These are phyloP conservation scores for Calidris pugnax DNA, from an alignment of 2,113 vertebrate genomes.

Conservation along the genomic window DNA sequence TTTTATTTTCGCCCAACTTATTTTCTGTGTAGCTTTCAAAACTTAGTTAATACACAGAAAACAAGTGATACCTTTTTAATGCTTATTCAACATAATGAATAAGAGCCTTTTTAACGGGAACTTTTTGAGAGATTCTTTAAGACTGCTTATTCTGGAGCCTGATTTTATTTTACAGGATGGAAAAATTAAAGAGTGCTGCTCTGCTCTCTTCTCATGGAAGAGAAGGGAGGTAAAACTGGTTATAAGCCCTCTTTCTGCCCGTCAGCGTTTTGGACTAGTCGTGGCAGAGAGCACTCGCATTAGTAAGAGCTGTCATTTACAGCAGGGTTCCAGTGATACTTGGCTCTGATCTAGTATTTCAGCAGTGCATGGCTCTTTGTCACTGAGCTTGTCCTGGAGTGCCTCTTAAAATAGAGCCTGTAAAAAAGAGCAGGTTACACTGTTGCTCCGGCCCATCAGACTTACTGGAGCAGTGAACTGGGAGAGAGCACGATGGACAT, in stretches of 20 bases:
- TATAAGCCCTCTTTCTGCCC: background rate
- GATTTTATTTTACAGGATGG: background rate
- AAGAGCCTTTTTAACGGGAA: background rate
- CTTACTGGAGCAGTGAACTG: background rate
- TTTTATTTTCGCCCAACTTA: background rate
- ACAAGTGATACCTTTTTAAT: background rate
- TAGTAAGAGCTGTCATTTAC: background rate
- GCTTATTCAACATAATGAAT: background rate
- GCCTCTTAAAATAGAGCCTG: background rate
- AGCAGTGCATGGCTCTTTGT: background rate
- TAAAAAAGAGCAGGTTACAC: background rate
- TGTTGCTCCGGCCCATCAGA: accelerated
- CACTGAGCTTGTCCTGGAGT: background rate
- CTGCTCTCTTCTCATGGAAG: background rate
- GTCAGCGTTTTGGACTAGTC: background rate
- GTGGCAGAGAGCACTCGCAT: accelerated
- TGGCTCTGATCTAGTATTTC: background rate
- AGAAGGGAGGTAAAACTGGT: background rate
- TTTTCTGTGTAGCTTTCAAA: background rate
- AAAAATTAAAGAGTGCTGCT: background rate
- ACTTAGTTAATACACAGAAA: background rate
- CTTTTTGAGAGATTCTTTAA: background rate
- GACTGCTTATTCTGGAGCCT: background rate
- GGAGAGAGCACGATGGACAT: background rate
- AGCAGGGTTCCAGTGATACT: background rate